Evolutionary conservation across 1,140 invertebrate genomes (phyloP), one percentile per base, ranked within the genome.

Genomic region (Mycetomoellerius zeteki): DNA sequence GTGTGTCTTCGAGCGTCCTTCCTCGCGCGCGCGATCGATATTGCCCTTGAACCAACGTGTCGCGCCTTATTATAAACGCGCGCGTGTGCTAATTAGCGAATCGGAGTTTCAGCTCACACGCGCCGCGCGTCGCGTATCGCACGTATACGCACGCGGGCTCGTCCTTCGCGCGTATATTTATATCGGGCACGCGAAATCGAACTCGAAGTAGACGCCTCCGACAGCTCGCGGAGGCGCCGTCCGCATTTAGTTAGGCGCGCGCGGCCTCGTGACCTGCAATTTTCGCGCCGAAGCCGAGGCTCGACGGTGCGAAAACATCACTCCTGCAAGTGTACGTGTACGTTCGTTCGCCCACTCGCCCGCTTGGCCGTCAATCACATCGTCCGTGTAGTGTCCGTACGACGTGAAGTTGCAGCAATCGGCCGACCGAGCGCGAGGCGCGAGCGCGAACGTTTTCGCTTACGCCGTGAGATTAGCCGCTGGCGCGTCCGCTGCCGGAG

Each of bases 401-500:
- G 88, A 24, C 19, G 21, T 43, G 19, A 37, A 30, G 43, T 60
- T 60, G 52, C 82, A 33, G 67, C 60, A 88, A 86, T 88, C 87
- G 86, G 76, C 47, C 52, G 37, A 56, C 10, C n/a, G 37, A 43
- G 37, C 37, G 37, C 37, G 37, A 43, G n/a, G n/a, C n/a, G n/a
- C n/a, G 37, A 43, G 37, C 37, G 37, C 37, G 37, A 43, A 43
- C 37, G 43, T 80, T 52, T 73, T 89, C 86, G 43, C 72, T 85
- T 8, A n/a, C 47, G n/a, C 89, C 91, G 91, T 92, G 87, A 52
- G 30, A 52, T 7, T 87, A 92, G 88, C 60, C 6, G 69, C 76
- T 52, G n/a, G 86, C 86, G 54, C 50, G 76, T 88, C 75, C 87
- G 89, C 88, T 88, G 76, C 86, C 92, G 92, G 86, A 93, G 88